These are phyloP conservation scores for Formica exsecta DNA, from an alignment of 1,140 invertebrate genomes.

Conservation along the genomic window DNA sequence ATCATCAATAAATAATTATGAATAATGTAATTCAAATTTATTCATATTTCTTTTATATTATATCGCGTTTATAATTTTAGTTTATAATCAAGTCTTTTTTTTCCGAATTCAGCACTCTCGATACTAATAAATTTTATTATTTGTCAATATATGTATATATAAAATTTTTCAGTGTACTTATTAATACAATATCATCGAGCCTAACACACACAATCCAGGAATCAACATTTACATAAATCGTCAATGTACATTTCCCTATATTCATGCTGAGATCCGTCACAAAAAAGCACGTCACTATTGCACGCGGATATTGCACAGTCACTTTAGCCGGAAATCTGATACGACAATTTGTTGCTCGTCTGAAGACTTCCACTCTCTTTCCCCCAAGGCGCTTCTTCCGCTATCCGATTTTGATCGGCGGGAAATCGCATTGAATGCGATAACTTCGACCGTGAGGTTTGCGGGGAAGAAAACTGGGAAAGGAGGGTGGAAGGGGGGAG, in stretches of 20 bases:
- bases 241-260: background rate
- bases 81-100: too few relatives aligned
- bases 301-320: constrained; percentile 48
- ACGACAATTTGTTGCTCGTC: constrained; percentile 70
- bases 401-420: constrained; percentile 81
- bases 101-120: background rate
- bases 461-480: constrained; percentile 55
- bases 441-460: constrained; percentile 77
- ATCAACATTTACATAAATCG: background rate
- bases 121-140: background rate
- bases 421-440: constrained; percentile 82
- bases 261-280: constrained; percentile 6
- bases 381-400: constrained; percentile 58
- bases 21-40: background rate
- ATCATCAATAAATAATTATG: background rate
- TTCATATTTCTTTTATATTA: too few relatives aligned
- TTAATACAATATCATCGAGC: background rate
- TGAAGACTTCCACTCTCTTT: constrained; percentile 19
- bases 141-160: background rate
- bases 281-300: constrained; percentile 31
- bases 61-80: too few relatives aligned
- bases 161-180: background rate
- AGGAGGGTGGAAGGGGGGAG: constrained; percentile 53
- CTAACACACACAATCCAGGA: background rate
- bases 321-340: constrained; percentile 61